Percentiles rank a stretch among this genome's conserved stretches.
phyloP scores from a whole-genome alignment of 2,113 vertebrate genomes.

The Colinus virginianus region DNA sequence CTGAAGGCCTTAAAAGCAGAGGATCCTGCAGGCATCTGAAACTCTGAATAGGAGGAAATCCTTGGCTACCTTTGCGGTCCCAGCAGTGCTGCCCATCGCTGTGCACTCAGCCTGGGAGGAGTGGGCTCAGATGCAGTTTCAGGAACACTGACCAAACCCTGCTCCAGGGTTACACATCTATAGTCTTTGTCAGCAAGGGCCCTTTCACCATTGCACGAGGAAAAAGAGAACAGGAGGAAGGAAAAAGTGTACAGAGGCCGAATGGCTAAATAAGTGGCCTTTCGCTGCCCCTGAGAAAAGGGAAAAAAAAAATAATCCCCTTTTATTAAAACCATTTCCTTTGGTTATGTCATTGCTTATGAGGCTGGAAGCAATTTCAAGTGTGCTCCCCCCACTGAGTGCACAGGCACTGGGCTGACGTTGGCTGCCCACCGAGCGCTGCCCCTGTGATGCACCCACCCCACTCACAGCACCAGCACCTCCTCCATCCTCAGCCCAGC shows the following conservation, averaged over 20 bases:
- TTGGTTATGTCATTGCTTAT: conserved; percentile 58
- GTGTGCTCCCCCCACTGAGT: neutral
- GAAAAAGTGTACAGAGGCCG: conserved; percentile 26
- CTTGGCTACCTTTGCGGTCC: neutral
- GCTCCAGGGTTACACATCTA: neutral
- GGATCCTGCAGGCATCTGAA: neutral
- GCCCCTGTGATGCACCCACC: neutral
- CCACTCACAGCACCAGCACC: neutral
- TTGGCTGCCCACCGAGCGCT: neutral
- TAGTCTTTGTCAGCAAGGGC: neutral
- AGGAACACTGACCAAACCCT: neutral
- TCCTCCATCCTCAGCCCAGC: neutral
- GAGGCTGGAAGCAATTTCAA: conserved; percentile 48
- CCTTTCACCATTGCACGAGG: neutral
- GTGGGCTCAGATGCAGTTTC: neutral
- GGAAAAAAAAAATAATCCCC: neutral
- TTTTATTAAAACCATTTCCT: conserved; percentile 72
- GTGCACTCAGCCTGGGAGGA: neutral
- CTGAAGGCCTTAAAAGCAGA: neutral
- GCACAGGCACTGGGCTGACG: neutral
- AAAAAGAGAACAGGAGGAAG: neutral
- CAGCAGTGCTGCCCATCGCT: neutral
- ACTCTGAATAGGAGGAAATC: neutral
- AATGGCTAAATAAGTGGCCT: conserved; percentile 33
- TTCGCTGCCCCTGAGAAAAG: neutral